phyloP scores from a whole-genome alignment of 2,797 vertebrate genomes.

The Meda fulgida region DNA sequence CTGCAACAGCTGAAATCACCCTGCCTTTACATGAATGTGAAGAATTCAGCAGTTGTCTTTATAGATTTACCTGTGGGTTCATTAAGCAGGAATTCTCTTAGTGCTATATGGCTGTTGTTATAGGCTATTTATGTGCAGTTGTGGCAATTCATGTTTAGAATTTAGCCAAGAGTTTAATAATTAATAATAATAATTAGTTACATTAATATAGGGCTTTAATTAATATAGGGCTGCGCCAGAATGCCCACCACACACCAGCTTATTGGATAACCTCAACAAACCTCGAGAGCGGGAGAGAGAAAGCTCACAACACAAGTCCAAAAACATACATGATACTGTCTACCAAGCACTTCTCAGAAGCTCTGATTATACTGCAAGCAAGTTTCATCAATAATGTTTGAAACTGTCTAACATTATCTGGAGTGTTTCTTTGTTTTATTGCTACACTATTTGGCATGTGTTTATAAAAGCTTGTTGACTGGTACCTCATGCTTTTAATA shows the following conservation, averaged over 20 bases:
- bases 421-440: constrained; percentile 1
- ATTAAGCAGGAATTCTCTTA: neutral
- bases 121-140: neutral
- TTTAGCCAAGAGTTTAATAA: too few species aligned
- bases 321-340: too few species aligned
- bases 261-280: too few species aligned
- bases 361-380: too few species aligned
- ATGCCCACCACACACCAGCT: too few species aligned
- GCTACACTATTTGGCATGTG: neutral
- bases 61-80: constrained; percentile 11
- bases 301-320: too few species aligned
- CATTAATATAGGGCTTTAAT: too few species aligned
- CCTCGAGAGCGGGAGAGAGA: too few species aligned
- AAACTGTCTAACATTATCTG: neutral
- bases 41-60: neutral
- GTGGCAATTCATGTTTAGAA: neutral
- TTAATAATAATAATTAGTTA: too few species aligned
- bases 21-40: neutral
- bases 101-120: neutral
- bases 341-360: too few species aligned
- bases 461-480: constrained; percentile 12
- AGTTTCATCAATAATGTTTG: constrained; percentile 1
- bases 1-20: constrained; percentile 16
- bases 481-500: neutral
- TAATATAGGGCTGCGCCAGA: too few species aligned